Evolutionary conservation across 1,140 invertebrate genomes (phyloP), one percentile per base, ranked within the genome.

Genomic region (Drosophila lowei): DNA sequence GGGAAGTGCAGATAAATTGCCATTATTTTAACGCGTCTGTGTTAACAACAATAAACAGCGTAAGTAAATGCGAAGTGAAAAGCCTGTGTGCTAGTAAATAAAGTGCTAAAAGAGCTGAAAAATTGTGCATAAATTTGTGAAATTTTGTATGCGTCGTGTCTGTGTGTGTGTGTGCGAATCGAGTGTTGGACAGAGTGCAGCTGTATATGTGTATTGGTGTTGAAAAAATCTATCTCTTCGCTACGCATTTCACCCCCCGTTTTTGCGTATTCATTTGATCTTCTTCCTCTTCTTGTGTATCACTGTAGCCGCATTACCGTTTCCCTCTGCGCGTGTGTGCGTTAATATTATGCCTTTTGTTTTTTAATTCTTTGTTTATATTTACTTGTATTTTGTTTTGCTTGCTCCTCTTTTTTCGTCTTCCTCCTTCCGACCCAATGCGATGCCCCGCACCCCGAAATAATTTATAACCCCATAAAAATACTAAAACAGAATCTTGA

Each of bases 171-270:
- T 71, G 67, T 52, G 49, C 48, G 43, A 30, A 38, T 38, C 18
- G 52, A 60, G 68, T 72, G 71, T 72, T 65, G 67, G 65, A 76
- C 34, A 38, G 28, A 50, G 47, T 70, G 67, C 64, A 59, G 43
- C 58, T 62, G 53, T 62, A 38, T 48, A 23, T 56, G 52, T 62
- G 80, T 72, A 62, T 55, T 72, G 70, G 76, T 85, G 67, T 84
- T 79, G 80, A 79, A 84, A 83, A 85, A 85, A 86, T 85, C 81
- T 85, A 85, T 85, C 80, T 85, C 73, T 85, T 85, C 70, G 73
- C 73, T 84, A 85, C 81, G 81, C 81, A 85, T 85, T 85, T 88
- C 81, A 85, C 83, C 83, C 81, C 83, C 72, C 72, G 72, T 76
- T 77, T 76, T 76, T 70, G 73, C 72, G 64, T 76, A 76, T 76